phyloP scores from a whole-genome alignment of 30 jellyfish, hydroid and myxozoan genomes.

The Hydractinia echinata region DNA sequence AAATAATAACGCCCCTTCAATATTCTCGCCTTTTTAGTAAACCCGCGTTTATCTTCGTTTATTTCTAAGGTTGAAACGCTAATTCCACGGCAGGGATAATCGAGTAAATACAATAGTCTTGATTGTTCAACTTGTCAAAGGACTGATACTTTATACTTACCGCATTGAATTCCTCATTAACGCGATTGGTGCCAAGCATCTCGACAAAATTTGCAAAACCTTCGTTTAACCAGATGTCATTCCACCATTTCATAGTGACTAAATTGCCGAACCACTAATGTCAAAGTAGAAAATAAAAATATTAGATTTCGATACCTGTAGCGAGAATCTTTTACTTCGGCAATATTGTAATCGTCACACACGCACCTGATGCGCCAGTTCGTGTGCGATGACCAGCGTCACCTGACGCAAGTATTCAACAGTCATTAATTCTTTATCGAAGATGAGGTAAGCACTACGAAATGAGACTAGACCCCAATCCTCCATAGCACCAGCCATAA shows the following conservation, averaged over 20 bases:
- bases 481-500: slow-evolving; percentile 99
- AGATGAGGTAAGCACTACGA: slow-evolving; percentile 86
- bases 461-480: slow-evolving; percentile 99
- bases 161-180: slow-evolving; percentile 53
- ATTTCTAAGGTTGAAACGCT: too few relatives aligned
- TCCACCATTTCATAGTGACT: slow-evolving; percentile 99
- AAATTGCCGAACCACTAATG: slow-evolving; percentile 99
- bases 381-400: slow-evolving; percentile 94
- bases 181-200: slow-evolving; percentile 86
- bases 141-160: slow-evolving; percentile 32
- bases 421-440: slow-evolving; percentile 63
- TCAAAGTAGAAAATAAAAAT: background rate
- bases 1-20: too few relatives aligned
- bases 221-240: slow-evolving; percentile 98
- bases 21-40: too few relatives aligned
- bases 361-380: slow-evolving; percentile 97
- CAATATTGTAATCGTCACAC: too few relatives aligned
- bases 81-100: too few relatives aligned
- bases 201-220: slow-evolving; percentile 98
- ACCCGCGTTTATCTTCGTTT: too few relatives aligned
- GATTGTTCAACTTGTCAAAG: too few relatives aligned
- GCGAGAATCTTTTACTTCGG: too few relatives aligned
- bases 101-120: too few relatives aligned
- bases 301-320: background rate
- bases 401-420: slow-evolving; percentile 74